phyloP scores from a whole-genome alignment of 2,888 invertebrate species.

The Aplocera efformata region DNA sequence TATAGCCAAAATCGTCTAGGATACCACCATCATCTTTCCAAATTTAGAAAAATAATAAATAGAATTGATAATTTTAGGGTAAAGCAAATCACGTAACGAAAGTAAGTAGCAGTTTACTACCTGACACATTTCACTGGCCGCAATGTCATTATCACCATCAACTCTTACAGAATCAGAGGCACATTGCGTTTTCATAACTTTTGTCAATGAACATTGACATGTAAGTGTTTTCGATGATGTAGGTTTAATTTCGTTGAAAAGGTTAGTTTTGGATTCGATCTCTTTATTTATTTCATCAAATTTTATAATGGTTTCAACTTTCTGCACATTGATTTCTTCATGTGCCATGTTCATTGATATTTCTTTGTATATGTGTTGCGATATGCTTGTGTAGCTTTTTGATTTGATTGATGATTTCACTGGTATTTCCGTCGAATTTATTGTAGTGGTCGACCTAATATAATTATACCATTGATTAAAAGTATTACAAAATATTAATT shows the following conservation, averaged over 20 bases:
- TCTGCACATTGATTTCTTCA: neutral
- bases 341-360: no score
- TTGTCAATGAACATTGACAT: slow-evolving; percentile 28
- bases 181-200: slow-evolving; percentile 18
- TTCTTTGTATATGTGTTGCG: neutral
- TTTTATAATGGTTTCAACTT: neutral
- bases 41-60: no score
- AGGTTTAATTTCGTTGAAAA: neutral
- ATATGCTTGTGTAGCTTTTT: slow-evolving; percentile 17
- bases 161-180: slow-evolving; percentile 2
- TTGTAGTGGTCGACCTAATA: slow-evolving; percentile 17
- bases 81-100: no score
- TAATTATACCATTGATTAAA: no score
- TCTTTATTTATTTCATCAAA: neutral
- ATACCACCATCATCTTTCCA: no score
- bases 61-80: no score
- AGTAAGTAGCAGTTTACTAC: no score
- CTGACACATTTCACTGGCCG: neutral
- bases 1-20: no score
- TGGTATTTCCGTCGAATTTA: slow-evolving; percentile 10
- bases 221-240: slow-evolving; percentile 2
- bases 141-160: slow-evolving; percentile 4
- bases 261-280: neutral
- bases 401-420: slow-evolving; percentile 10
- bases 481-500: no score